Conservation (phyloP, 2,888 invertebrate species). For the Drosophila pseudotalamancana region DNA sequence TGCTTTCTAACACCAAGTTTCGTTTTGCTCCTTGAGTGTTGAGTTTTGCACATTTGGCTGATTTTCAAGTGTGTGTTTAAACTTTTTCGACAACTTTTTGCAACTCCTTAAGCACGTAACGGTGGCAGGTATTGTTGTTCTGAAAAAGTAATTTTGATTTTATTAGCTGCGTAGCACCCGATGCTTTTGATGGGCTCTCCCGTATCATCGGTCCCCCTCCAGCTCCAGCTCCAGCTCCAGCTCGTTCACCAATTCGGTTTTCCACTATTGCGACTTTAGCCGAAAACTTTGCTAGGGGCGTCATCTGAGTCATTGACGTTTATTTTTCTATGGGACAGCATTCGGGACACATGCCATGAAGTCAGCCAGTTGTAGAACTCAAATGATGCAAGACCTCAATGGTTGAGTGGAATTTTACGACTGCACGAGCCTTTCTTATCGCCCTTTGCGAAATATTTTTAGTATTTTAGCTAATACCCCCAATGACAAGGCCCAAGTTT, state of each 20-base stretch:
- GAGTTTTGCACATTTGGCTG: conserved; percentile 59
- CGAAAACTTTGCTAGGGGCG: conserved; percentile 44
- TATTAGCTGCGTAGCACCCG: conserved; percentile 78
- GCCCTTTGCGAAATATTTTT: background rate
- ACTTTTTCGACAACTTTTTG: conserved; percentile 66
- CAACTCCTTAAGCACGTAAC: conserved; percentile 65
- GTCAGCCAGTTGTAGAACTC: conserved; percentile 48
- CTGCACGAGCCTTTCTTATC: conserved; percentile 1
- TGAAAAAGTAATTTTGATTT: conserved; percentile 77
- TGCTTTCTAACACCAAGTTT: conserved; percentile 2
- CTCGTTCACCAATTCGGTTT: conserved; percentile 69
- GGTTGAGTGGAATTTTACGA: conserved; percentile 21
- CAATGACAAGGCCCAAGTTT: too few species aligned
- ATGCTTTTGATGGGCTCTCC: conserved; percentile 53
- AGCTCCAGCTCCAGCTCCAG: too few species aligned
- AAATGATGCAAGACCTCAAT: conserved; percentile 22
- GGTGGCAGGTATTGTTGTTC: conserved; percentile 30
- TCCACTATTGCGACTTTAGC: conserved; percentile 56
- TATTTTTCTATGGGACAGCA: conserved; percentile 39
- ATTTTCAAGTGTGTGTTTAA: conserved; percentile 70
- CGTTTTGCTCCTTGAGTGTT: conserved; percentile 24
- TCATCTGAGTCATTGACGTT: conserved; percentile 58
- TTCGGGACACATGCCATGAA: conserved; percentile 56
- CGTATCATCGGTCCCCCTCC: conserved; percentile 17
- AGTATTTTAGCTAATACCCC: too few species aligned